Evolutionary conservation across 2,113 vertebrate genomes (phyloP).

Genomic region (Nyctibius bracteatus): DNA sequence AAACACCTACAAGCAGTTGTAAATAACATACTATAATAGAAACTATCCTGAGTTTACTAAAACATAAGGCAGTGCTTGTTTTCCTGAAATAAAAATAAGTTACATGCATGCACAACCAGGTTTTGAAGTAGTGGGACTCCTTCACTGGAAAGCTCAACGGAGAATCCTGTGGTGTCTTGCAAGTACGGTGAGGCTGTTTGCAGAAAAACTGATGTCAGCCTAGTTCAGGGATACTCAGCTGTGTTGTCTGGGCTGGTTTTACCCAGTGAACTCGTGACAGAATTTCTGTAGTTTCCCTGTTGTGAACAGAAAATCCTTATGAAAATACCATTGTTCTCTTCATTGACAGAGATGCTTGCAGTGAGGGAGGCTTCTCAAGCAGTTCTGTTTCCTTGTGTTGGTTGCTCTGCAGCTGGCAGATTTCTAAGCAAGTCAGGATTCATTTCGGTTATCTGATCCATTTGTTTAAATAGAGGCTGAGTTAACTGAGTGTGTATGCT

Average conservation of each 20-base stretch:
- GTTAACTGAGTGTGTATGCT: not conserved
- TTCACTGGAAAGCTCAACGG: not conserved
- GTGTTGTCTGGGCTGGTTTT: not conserved
- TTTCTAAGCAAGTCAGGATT: not conserved
- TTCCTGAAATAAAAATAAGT: not conserved
- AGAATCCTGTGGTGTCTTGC: not conserved
- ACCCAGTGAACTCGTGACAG: accelerated
- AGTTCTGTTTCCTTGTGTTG: not conserved
- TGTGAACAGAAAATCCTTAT: not conserved
- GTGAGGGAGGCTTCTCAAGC: not conserved
- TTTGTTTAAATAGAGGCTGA: not conserved
- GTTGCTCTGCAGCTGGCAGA: not conserved
- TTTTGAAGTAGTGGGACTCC: not conserved
- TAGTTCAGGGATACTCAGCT: not conserved
- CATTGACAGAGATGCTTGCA: not conserved
- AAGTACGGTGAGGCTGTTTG: not conserved
- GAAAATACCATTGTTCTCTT: not conserved
- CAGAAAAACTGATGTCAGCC: not conserved
- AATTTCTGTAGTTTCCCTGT: not conserved
- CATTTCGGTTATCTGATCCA: not conserved
- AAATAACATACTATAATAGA: not conserved
- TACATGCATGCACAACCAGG: not conserved
- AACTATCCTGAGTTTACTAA: not conserved
- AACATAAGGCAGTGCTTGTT: not conserved
- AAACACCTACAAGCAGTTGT: constrained; percentile 7